Percentiles rank a stretch among this genome's conserved stretches.
These are phyloP conservation scores for Chelonoidis abingdonii DNA, from an alignment of 2,113 vertebrate species.

Conservation along the genomic window DNA sequence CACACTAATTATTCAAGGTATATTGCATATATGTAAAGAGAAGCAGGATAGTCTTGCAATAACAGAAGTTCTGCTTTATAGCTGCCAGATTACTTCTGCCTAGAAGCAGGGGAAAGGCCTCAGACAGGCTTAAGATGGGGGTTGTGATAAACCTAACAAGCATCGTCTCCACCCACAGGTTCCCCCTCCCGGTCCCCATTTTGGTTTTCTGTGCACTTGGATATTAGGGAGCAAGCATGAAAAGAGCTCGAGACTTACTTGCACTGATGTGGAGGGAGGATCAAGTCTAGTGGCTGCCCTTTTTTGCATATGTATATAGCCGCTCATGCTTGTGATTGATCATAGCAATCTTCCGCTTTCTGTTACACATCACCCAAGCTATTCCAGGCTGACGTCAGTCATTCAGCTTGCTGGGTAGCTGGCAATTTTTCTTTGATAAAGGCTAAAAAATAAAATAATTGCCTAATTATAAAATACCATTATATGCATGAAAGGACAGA, in stretches of 20 bases:
- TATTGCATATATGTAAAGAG: neutral
- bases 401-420: neutral
- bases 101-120: constrained; percentile 15
- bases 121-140: neutral
- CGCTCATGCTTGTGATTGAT: neutral
- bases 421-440: neutral
- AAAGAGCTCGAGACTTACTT: neutral
- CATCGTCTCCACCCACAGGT: neutral
- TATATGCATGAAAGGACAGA: neutral
- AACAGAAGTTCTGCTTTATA: constrained; percentile 1
- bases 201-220: neutral
- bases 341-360: rapidly evolving
- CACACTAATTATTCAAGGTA: neutral
- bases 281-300: neutral
- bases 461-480: neutral
- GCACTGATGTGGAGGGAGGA: neutral
- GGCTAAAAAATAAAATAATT: neutral
- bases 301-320: no score
- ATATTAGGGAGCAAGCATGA: neutral
- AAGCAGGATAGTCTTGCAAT: constrained; percentile 22
- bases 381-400: neutral
- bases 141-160: constrained; percentile 21
- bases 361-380: neutral
- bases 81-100: neutral
- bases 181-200: neutral